phyloP scores from a whole-genome alignment of 2,888 invertebrate species.

The Hesperia comma region DNA sequence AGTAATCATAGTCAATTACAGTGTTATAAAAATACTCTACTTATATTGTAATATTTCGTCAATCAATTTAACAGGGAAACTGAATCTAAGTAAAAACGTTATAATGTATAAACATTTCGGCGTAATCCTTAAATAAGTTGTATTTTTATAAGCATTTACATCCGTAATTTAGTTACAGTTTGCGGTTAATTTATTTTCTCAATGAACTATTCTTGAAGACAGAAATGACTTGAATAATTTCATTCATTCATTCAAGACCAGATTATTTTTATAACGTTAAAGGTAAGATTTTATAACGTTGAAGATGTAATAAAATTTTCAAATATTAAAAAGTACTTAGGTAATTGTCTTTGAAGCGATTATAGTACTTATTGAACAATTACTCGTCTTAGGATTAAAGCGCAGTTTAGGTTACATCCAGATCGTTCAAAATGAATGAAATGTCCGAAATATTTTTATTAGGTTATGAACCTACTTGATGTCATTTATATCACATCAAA shows the following conservation, averaged over 20 bases:
- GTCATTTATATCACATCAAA: neutral
- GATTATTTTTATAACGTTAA: no score
- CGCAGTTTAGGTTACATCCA: no score
- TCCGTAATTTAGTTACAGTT: conserved; percentile 4
- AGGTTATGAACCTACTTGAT: neutral
- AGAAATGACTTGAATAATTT: conserved; percentile 2
- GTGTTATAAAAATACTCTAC: neutral
- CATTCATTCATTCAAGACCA: neutral
- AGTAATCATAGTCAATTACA: neutral
- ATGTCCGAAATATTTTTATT: neutral
- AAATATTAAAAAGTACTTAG: no score
- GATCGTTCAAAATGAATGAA: no score
- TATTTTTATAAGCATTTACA: conserved; percentile 10
- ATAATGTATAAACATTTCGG: conserved; percentile 9
- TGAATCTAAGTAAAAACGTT: neutral
- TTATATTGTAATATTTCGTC: neutral
- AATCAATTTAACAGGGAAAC: neutral
- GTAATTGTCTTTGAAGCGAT: no score
- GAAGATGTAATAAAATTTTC: no score
- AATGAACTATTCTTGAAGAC: conserved; percentile 2
- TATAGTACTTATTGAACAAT: no score
- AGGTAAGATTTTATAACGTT: no score
- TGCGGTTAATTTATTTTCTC: neutral
- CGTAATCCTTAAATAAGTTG: conserved; percentile 7
- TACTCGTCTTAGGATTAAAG: no score